Percentiles rank a stretch among this genome's conserved stretches.
Evolutionary conservation across 2,113 vertebrate species (phyloP).

Genomic region (Ibidorhyncha struthersii): DNA sequence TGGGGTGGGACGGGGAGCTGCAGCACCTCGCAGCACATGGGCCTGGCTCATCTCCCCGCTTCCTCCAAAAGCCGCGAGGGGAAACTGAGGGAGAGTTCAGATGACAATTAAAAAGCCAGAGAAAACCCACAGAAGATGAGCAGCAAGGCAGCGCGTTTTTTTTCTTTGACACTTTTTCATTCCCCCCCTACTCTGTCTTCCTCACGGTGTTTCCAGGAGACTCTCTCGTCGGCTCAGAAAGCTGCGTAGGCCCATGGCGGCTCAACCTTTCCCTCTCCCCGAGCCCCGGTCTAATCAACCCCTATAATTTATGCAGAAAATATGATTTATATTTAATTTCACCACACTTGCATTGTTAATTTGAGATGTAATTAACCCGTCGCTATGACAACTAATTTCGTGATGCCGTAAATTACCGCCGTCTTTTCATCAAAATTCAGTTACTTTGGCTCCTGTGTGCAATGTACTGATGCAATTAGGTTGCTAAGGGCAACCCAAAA

Average conservation of each 20-base stretch:
- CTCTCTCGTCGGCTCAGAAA: constrained; percentile 78
- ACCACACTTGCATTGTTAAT: constrained; percentile 99
- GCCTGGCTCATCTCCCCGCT: not conserved
- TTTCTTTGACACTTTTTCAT: constrained; percentile 50
- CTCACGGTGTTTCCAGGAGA: constrained; percentile 71
- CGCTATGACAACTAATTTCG: constrained; percentile 99
- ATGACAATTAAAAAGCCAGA: constrained; percentile 13
- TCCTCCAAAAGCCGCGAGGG: not conserved
- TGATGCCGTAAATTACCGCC: constrained; percentile 99
- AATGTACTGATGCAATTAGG: constrained; percentile 99
- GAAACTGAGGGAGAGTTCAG: constrained; percentile 25
- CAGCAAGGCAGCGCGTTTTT: constrained; percentile 2
- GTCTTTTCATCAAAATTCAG: constrained; percentile 99
- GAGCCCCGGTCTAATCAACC: constrained; percentile 99
- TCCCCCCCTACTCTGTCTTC: constrained; percentile 37
- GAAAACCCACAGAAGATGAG: constrained; percentile 32
- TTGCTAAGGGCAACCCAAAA: constrained; percentile 99
- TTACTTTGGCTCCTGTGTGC: constrained; percentile 99
- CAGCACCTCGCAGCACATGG: not conserved
- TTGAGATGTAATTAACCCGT: constrained; percentile 99
- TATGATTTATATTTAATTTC: constrained; percentile 99
- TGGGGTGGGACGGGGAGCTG: not conserved
- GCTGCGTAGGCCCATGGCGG: constrained; percentile 97
- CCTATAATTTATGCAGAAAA: constrained; percentile 99
- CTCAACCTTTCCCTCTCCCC: constrained; percentile 99